Evolutionary conservation across 1,140 invertebrate species (phyloP).

Genomic region (Cephus cinctus): DNA sequence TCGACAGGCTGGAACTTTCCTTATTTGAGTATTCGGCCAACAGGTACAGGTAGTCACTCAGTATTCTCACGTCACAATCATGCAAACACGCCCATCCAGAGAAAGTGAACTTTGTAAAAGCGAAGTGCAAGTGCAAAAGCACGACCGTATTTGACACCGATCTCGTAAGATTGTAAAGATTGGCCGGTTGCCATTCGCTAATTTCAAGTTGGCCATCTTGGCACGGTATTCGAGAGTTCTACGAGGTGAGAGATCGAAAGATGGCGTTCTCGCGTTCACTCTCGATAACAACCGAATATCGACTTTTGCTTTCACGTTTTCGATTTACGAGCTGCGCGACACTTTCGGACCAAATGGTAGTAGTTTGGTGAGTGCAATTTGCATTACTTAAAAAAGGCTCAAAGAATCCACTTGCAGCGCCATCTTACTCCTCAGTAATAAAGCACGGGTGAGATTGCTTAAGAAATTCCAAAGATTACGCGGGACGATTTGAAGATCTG

Average conservation of each 20-base stretch:
- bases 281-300: too few species aligned
- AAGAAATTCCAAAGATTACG: neutral
- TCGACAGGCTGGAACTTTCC: neutral
- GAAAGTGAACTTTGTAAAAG: constrained; percentile 26
- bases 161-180: neutral
- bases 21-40: constrained; percentile 1
- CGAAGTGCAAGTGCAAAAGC: constrained; percentile 2
- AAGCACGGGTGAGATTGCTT: neutral
- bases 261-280: too few species aligned
- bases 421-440: neutral
- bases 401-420: neutral
- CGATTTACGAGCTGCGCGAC: too few species aligned
- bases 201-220: too few species aligned
- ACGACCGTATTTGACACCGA: neutral
- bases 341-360: too few species aligned
- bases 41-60: neutral
- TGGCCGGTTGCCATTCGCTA: neutral
- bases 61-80: neutral
- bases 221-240: too few species aligned
- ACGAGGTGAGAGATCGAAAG: too few species aligned
- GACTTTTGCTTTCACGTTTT: too few species aligned
- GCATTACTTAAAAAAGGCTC: neutral
- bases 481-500: neutral
- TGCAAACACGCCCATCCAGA: constrained; percentile 11
- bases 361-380: too few species aligned